phyloP scores from a whole-genome alignment of 1,140 invertebrate genomes.

The Drosophila lacteicornis region DNA sequence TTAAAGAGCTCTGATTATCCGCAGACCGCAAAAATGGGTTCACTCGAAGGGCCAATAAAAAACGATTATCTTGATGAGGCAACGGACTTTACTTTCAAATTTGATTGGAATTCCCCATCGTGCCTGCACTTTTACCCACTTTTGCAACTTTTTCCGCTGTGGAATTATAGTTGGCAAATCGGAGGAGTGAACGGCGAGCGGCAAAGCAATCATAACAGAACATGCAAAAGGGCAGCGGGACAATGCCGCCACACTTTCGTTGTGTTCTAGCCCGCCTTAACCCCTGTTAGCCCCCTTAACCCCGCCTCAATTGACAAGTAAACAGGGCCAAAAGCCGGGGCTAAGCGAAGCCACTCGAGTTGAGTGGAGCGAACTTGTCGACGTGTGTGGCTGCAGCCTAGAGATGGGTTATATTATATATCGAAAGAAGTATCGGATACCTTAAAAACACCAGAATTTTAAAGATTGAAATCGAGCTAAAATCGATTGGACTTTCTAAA shows the following conservation, averaged over 20 bases:
- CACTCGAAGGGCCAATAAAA: conserved; percentile 6
- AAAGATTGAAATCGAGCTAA: no score
- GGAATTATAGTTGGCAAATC: conserved; percentile 1
- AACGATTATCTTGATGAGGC: conserved; percentile 26
- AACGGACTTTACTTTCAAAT: conserved; percentile 11
- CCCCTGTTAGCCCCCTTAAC: conserved; percentile 6
- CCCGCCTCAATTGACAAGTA: conserved; percentile 46
- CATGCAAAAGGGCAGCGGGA: conserved; percentile 54
- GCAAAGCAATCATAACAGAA: conserved; percentile 60
- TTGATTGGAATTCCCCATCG: conserved; percentile 12
- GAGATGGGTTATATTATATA: neutral
- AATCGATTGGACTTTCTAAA: no score
- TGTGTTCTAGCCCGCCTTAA: conserved; percentile 14
- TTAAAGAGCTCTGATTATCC: conserved; percentile 5
- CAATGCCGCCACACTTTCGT: conserved; percentile 15
- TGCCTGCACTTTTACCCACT: neutral
- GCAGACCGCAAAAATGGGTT: neutral
- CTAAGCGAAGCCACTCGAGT: conserved; percentile 36
- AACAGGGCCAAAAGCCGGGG: conserved; percentile 34
- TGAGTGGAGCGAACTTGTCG: conserved; percentile 31
- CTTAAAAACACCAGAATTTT: no score
- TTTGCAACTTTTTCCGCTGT: conserved; percentile 13
- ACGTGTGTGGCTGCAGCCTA: conserved; percentile 24
- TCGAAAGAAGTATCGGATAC: neutral
- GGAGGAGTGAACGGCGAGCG: neutral